Base-by-base conservation (phyloP, 2,888 invertebrate genomes). In the Drosophila pseudotakahashii region DNA sequence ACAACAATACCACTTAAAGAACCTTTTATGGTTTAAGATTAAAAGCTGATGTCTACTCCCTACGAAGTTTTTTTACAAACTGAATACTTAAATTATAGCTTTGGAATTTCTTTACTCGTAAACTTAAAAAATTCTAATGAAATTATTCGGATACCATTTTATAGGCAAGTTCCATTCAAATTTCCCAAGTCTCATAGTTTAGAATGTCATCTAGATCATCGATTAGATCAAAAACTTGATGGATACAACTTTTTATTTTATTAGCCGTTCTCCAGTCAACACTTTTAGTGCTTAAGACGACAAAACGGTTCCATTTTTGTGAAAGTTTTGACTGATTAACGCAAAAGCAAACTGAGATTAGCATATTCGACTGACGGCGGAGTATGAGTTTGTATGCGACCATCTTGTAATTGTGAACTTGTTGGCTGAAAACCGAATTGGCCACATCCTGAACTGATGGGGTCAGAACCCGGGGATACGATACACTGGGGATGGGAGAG, bases 311-410 rank as follows among this genome's bases (percentile, higher is more conserved):
- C 73, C 68, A 63, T 71, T 51, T 75, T 88, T 89, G 88, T 89
- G 82, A 83, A 83, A 83, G 82, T 88, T 78, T 72, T 72, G 48
- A 64, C 63, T 70, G 81, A 78, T 76, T 83, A 78, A 70, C 63
- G 66, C 53, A 63, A 11, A 55, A 75, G 55, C 51, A 68, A 47
- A 53, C 63, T 39, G 50, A 41, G 75, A 86, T 73, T 73, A 55
- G 54, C 70, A 70, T 70, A 63, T 64, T 63, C 48, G 64, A 48
- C 68, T 66, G 63, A 58, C 36, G 48, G 19, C 37, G 55, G 30
- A 61, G 51, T 47, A 11, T 45, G 45, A 26, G 26, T 30, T 9
- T 19, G 19, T 19, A 19, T 19, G 19, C 7, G 16, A 48, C 26
- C 30, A 14, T 32, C 32, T 26, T 23, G 53, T 44, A 44, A 36